These are phyloP conservation scores for Syngnathus floridae DNA, from an alignment of 2,113 vertebrate genomes.

Conservation along the genomic window DNA sequence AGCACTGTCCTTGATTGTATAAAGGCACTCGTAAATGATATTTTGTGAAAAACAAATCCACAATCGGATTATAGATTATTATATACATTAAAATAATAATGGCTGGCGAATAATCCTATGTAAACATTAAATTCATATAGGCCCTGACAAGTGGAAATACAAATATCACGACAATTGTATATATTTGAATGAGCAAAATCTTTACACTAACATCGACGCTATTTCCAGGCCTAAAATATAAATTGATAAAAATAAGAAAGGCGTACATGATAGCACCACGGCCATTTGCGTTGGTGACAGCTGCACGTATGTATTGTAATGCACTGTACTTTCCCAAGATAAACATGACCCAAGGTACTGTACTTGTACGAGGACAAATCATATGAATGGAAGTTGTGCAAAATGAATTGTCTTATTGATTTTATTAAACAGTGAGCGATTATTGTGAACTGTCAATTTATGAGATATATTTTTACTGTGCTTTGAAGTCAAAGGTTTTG, in stretches of 20 bases:
- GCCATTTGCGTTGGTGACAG: constrained; percentile 1
- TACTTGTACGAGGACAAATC: background rate
- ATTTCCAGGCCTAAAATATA: background rate
- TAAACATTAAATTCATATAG: background rate
- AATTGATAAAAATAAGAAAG: background rate
- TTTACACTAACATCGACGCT: background rate
- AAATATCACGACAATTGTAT: background rate
- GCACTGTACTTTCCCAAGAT: background rate
- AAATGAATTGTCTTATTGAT: too few relatives aligned
- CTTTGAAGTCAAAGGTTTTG: too few relatives aligned
- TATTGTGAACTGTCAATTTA: background rate
- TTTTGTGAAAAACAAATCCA: too few relatives aligned
- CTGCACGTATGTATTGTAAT: background rate
- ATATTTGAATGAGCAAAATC: background rate
- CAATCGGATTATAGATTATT: background rate
- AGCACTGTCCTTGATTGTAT: background rate
- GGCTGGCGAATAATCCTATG: background rate
- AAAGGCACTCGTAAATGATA: background rate
- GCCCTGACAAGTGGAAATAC: background rate
- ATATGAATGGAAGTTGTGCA: background rate
- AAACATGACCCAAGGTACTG: background rate
- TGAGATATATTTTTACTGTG: background rate
- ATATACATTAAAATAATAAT: background rate
- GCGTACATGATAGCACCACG: background rate
- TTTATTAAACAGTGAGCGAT: too few relatives aligned